Conservation (phyloP, 2,113 vertebrate genomes). For the Alligator sinensis region DNA sequence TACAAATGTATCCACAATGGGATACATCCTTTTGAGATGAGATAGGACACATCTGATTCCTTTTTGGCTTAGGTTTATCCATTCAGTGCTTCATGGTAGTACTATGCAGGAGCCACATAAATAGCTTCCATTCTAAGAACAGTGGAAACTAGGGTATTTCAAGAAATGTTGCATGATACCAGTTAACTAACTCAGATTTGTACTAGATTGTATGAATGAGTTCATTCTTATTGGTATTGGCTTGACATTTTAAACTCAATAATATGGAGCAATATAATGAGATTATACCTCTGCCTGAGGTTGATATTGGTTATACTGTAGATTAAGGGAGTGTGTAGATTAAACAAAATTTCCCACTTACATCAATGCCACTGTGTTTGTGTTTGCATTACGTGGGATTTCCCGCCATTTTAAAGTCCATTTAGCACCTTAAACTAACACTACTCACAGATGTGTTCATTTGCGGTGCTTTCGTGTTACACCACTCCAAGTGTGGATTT, state of each 20-base stretch:
- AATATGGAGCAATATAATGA: neutral
- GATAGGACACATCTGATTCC: too few relatives aligned
- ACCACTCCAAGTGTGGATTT: too few relatives aligned
- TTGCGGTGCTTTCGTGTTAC: too few relatives aligned
- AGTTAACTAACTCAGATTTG: too few relatives aligned
- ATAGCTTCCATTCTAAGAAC: neutral
- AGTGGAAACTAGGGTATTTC: neutral
- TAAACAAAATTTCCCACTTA: too few relatives aligned
- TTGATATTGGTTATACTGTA: neutral
- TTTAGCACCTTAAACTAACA: too few relatives aligned
- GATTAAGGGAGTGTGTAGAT: neutral
- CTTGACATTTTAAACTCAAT: neutral
- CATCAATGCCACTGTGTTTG: too few relatives aligned
- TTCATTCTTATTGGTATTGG: neutral
- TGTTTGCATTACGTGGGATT: too few relatives aligned
- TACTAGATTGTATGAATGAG: neutral
- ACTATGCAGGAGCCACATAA: neutral
- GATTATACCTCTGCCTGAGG: neutral
- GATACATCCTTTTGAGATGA: too few relatives aligned
- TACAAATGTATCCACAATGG: conserved; percentile 38
- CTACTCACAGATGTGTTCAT: too few relatives aligned
- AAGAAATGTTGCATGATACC: too few relatives aligned
- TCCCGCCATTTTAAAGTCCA: too few relatives aligned
- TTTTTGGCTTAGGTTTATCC: neutral
- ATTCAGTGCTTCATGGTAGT: neutral